Evolutionary conservation across 2,888 invertebrate species (phyloP).

Genomic region (Lithosia quadra): DNA sequence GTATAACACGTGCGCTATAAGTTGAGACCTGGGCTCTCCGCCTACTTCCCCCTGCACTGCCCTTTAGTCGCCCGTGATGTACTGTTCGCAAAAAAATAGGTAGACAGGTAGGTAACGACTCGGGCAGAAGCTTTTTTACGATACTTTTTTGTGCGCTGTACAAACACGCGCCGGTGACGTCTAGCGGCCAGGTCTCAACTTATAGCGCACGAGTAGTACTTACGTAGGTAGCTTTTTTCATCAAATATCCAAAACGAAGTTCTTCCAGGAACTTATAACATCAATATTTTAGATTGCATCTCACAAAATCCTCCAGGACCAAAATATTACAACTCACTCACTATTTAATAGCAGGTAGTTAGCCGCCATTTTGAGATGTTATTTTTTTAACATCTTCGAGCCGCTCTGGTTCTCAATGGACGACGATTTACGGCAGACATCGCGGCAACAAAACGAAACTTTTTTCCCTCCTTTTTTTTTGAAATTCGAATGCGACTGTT

Average conservation of each 20-base stretch:
- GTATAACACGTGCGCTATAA: too few species aligned
- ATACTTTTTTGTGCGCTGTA: too few species aligned
- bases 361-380: constrained; percentile 55
- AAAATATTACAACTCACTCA: constrained; percentile 50
- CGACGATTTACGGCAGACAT: constrained; percentile 82
- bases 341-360: constrained; percentile 66
- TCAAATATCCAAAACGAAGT: constrained; percentile 11
- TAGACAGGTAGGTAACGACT: too few species aligned
- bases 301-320: constrained; percentile 7
- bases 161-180: too few species aligned
- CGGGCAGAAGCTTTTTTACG: too few species aligned
- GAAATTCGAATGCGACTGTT: constrained; percentile 66
- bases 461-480: constrained; percentile 68
- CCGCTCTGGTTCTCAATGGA: constrained; percentile 73
- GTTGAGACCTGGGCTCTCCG: too few species aligned
- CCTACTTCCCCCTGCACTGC: too few species aligned
- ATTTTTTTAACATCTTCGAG: constrained; percentile 69
- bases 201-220: too few species aligned
- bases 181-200: too few species aligned
- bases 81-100: too few species aligned
- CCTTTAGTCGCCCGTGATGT: too few species aligned
- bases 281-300: constrained; percentile 13
- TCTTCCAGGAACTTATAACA: constrained; percentile 11
- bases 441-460: constrained; percentile 77
- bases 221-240: too few species aligned